Base-by-base conservation (phyloP, 2,888 invertebrate species). In the Phengaris alcon region DNA sequence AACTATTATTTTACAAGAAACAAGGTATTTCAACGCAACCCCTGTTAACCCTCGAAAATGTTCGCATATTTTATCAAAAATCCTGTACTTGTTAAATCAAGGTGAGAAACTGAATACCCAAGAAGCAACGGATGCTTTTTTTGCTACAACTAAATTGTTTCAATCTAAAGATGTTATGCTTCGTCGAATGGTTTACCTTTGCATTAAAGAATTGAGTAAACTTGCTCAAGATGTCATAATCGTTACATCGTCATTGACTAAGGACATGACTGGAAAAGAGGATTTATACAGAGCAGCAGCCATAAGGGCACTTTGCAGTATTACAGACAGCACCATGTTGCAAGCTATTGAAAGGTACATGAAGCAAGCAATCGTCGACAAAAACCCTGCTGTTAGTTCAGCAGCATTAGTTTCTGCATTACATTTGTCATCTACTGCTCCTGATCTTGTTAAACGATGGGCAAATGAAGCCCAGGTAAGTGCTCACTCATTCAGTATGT, bases 291-390 rank as follows among this genome's bases (percentile, higher is more conserved):
- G 93, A 77, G 98, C 99, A 0, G 98, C 99, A 8, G 99, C 99
- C 51, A 99, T 99, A 82, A 94, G 99, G 78, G 99, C 99, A 0
- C 93, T 99, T 5, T 99, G 99, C 89, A 98, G 98, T 83, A 99
- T 99, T 77, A 99, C 99, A 0, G 99, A 99, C 92, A 96, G 95
- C 77, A 96, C 96, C 0, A 97, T 97, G 99, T 91, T 99, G 76
- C 98, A 99, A 90, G 97, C 99, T 5, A 99, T 99, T 77, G 99
- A 99, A 87, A 95, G 99, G 77, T 99, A 99, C 90, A 99, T 99
- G 99, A 99, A 99, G 86, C 99, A 99, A 88, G 99, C 99, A 0
- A 99, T 99, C 81, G 99, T 99, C n/a, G 99, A 99, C 89, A 97
- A 98, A 84, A 97, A 97, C 81, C 96, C 98, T 0, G 97, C 98